Evolutionary conservation across 2,888 invertebrate genomes (phyloP).

Genomic region (Ichneumon xanthorius): DNA sequence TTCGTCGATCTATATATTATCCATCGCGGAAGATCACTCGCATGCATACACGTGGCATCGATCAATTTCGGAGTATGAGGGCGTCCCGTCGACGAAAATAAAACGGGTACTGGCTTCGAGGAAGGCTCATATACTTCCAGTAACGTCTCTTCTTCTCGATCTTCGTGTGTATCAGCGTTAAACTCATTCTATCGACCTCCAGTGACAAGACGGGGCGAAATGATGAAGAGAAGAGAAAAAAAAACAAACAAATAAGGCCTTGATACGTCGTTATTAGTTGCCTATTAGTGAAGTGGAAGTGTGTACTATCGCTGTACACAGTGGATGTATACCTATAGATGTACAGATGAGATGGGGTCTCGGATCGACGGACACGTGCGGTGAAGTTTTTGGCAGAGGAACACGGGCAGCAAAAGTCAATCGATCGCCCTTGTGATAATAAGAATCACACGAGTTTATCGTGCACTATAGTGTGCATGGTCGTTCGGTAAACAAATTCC

Average conservation of each 20-base stretch:
- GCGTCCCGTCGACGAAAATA: slow-evolving; percentile 34
- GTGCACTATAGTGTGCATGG: slow-evolving; percentile 26
- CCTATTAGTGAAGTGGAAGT: slow-evolving; percentile 67
- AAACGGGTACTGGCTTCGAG: slow-evolving; percentile 19
- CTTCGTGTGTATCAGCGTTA: neutral
- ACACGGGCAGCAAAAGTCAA: slow-evolving; percentile 60
- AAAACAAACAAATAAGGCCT: slow-evolving; percentile 71
- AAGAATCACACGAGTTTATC: slow-evolving; percentile 8
- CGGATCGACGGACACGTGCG: slow-evolving; percentile 44
- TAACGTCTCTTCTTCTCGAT: slow-evolving; percentile 1
- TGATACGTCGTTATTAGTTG: slow-evolving; percentile 73
- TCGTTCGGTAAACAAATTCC: slow-evolving; percentile 76
- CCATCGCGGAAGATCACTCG: slow-evolving; percentile 28
- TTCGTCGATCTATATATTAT: slow-evolving; percentile 31
- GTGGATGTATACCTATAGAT: neutral
- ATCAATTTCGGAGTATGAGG: slow-evolving; percentile 56
- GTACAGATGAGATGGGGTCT: neutral
- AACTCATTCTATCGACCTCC: slow-evolving; percentile 16
- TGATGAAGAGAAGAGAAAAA: neutral
- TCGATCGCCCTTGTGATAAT: slow-evolving; percentile 45
- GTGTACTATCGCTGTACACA: neutral
- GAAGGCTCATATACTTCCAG: slow-evolving; percentile 8
- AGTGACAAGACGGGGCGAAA: neutral
- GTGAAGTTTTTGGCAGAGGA: slow-evolving; percentile 70
- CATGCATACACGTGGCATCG: slow-evolving; percentile 61